These are phyloP conservation scores for Sinopyrophorus schimmeli DNA, from an alignment of 2,888 invertebrate species.

Conservation along the genomic window DNA sequence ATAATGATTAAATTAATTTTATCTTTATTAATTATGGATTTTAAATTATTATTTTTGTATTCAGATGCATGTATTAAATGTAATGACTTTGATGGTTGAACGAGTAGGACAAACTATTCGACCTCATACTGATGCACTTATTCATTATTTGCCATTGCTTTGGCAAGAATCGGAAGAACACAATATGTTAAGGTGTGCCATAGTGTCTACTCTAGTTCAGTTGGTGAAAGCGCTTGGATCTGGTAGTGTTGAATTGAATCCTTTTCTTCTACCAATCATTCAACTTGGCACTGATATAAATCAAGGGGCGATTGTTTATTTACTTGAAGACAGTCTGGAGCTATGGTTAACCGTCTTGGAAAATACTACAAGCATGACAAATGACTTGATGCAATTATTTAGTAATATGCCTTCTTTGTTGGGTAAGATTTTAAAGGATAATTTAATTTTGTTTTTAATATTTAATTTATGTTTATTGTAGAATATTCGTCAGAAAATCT, in stretches of 20 bases:
- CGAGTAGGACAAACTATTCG: constrained; percentile 77
- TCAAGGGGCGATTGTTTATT: constrained; percentile 77
- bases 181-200: constrained; percentile 89
- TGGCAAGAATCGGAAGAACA: constrained; percentile 89
- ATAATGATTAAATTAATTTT: neutral
- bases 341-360: constrained; percentile 87
- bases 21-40: neutral
- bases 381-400: constrained; percentile 72
- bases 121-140: constrained; percentile 70
- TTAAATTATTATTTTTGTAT: constrained; percentile 36
- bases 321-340: constrained; percentile 89
- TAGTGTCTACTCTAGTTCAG: constrained; percentile 83
- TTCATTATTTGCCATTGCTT: constrained; percentile 81
- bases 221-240: constrained; percentile 75
- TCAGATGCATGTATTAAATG: constrained; percentile 87
- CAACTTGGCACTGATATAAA: constrained; percentile 27
- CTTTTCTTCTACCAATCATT: constrained; percentile 61
- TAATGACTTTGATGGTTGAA: constrained; percentile 87
- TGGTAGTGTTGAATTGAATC: constrained; percentile 58
- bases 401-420: constrained; percentile 74
- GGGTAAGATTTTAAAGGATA: constrained; percentile 56
- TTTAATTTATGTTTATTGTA: constrained; percentile 48
- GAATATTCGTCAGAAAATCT: constrained; percentile 84
- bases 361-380: constrained; percentile 68
- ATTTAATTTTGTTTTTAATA: constrained; percentile 9